Evolutionary conservation across 1,140 invertebrate species (phyloP).

Genomic region (Trichoplusia ni): DNA sequence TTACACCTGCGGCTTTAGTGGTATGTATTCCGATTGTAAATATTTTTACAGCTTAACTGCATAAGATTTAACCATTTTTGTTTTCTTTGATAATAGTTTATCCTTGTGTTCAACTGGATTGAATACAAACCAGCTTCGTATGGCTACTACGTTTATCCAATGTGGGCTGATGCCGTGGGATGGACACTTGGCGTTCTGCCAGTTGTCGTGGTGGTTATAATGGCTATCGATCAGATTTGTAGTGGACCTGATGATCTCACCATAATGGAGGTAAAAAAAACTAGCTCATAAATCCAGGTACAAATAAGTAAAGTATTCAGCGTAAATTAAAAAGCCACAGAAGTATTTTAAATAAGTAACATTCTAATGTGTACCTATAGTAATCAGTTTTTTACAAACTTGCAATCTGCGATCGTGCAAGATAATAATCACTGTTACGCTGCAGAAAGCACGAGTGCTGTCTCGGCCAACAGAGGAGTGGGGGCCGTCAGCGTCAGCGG

Average conservation of each 20-base stretch:
- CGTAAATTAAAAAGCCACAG: too few species aligned
- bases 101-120: slow-evolving; percentile 92
- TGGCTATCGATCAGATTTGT: slow-evolving; percentile 84
- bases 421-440: too few species aligned
- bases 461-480: slow-evolving; percentile 85
- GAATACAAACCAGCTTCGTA: slow-evolving; percentile 89
- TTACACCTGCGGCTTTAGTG: slow-evolving; percentile 89
- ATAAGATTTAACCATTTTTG: neutral
- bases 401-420: too few species aligned
- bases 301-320: too few species aligned
- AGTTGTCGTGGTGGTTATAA: slow-evolving; percentile 86
- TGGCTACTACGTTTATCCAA: slow-evolving; percentile 88
- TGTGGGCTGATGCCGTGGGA: slow-evolving; percentile 89
- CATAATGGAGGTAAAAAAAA: slow-evolving; percentile 78
- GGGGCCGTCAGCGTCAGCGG: slow-evolving; percentile 78
- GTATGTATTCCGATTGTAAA: slow-evolving; percentile 56
- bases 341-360: too few species aligned
- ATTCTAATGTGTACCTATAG: too few species aligned
- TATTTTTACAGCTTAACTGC: neutral
- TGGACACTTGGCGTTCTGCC: slow-evolving; percentile 89
- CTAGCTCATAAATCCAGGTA: neutral
- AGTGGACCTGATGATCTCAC: slow-evolving; percentile 81
- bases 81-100: slow-evolving; percentile 82
- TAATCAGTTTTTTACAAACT: too few species aligned
- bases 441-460: slow-evolving; percentile 82